Base-by-base conservation (phyloP, 2,888 invertebrate species). In the Chromoteleia sp. region DNA sequence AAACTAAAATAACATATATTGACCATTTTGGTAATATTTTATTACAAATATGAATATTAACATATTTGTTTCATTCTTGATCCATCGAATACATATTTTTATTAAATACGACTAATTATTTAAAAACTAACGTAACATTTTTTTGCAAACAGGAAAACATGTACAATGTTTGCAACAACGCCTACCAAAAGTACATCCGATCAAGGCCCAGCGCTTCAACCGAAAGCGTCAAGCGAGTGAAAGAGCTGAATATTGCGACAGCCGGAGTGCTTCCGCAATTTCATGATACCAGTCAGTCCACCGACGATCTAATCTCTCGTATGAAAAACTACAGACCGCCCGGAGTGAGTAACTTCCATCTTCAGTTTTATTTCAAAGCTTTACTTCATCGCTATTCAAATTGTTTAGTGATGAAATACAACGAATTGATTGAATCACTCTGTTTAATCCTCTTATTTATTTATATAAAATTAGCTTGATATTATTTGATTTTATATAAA, bases 161-260 rank as follows among this genome's bases (percentile, higher is more conserved):
- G 88, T 92, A 93, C 86, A 94, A 96, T 82, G 97, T 97, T 0
- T 95, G 97, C 81, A 94, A 94, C 39, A 99, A 99, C 89, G 99
- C 97, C 0, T 98, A 98, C 93, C 95, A 96, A 89, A 97, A 98
- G 85, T 99, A 99, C 92, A 88, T 97, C 0, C 94, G 95, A 83
- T 97, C 98, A 83, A 93, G 99, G 79, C 98, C 98, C 48, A 94
- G 95, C 0, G 97, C 99, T 0, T 98, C 98, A 0, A 93, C 94
- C 0, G 99, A 98, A 89, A 98, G 97, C 81, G 96, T 98, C 86
- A 95, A 95, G 84, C 94, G 98, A 81, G 95, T 96, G 8, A 99
- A 99, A 92, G 93, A 93, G 41, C 92, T 96, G 0, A 91, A 94
- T 14, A 91, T 94, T 19, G 86, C 87, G 3, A 93, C 93, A 3